Evolutionary conservation across 1,140 invertebrate species (phyloP).

Genomic region (Magallana angulata): DNA sequence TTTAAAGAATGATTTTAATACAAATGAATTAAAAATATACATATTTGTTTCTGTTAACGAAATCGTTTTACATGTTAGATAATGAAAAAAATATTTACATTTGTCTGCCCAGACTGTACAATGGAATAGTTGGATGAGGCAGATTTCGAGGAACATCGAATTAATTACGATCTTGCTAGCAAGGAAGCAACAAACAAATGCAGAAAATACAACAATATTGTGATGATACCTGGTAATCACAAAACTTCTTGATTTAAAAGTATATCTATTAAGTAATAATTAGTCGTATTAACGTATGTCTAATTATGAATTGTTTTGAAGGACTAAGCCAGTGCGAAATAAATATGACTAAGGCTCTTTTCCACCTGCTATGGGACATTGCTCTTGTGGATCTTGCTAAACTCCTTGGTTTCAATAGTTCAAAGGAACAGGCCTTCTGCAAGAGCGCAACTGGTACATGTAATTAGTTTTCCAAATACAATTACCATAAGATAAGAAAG

Average conservation of each 20-base stretch:
- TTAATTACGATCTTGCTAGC: neutral
- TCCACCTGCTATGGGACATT: constrained; percentile 37
- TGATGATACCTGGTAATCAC: constrained; percentile 42
- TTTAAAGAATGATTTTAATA: constrained; percentile 2
- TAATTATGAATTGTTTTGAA: neutral
- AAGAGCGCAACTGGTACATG: neutral
- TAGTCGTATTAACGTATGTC: neutral
- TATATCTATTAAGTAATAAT: constrained; percentile 7
- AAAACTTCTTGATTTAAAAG: neutral
- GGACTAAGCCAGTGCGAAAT: constrained; percentile 40
- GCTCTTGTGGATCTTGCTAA: constrained; percentile 39
- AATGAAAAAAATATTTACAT: neutral
- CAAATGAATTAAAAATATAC: neutral
- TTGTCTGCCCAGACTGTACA: neutral
- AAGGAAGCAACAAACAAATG: neutral
- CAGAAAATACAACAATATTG: constrained; percentile 44
- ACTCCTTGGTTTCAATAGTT: constrained; percentile 43
- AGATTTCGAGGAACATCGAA: constrained; percentile 12
- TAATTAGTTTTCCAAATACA: neutral
- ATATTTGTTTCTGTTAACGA: neutral
- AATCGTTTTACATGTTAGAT: neutral
- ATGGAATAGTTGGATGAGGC: constrained; percentile 18
- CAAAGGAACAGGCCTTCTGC: constrained; percentile 26
- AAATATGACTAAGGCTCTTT: constrained; percentile 28
- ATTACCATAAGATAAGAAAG: neutral